Base-by-base conservation (phyloP, 2,797 vertebrate genomes). In the Thaleichthys pacificus region DNA sequence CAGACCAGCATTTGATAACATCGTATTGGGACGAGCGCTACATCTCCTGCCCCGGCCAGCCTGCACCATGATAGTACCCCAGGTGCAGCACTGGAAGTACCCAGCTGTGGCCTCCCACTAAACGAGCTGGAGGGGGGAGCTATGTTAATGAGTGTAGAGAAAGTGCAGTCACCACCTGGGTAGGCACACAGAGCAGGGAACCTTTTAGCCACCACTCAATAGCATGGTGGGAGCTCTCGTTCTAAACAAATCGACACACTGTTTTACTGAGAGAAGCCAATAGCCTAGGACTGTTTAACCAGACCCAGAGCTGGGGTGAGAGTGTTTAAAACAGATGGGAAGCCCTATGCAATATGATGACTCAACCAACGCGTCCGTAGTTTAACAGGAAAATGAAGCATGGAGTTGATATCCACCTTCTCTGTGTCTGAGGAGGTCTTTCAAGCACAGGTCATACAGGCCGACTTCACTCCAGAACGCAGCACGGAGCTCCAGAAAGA, bases 141-240 rank as follows among this genome's bases (percentile, higher is more conserved):
- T 81, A 82, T 75, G 79, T 75, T 88, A 91, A 92, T 86, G 83
- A 86, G 74, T 80, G 82, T 76, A 74, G 71, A 74, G n/a, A 21
- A 24, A 60, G 57, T 32, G 61, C 60, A 82, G 84, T 82, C 84
- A 82, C 81, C 82, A 89, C 78, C 82, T 76, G 80, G 79, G 86
- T 75, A 77, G 76, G 68, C 63, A 65, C 14, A 30, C 3, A 5
- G 22, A 61, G 28, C 61, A 12, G 78, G 72, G 63, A 71, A 17
- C 15, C 77, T 42, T 24, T 21, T 47, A 15, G 63, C 30, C 63
- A 15, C 70, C 61, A 58, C 64, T 77, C 75, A 47, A 47, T 70
- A 64, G 49, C 32, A 78, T 66, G 80, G 83, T 80, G 77, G 80
- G 73, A 82, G 82, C 64, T 77, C 62, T 26, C 32, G 70, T 77